Conservation (phyloP, 2,113 vertebrate genomes). For the Larimichthys crocea region DNA sequence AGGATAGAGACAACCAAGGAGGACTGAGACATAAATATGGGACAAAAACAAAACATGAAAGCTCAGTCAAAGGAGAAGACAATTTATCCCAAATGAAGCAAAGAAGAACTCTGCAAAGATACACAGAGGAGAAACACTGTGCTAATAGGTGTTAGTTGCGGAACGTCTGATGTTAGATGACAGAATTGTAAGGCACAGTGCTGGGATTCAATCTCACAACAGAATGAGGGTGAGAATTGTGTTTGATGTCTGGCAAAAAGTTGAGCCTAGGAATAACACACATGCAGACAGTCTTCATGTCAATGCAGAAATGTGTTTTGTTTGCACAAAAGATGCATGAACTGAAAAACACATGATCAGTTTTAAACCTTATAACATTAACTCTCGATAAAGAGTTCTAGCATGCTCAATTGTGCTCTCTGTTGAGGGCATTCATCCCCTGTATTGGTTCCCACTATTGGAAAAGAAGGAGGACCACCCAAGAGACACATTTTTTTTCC, state of each 20-base stretch:
- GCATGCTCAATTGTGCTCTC: no score
- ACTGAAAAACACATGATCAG: neutral
- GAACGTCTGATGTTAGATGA: conserved; percentile 55
- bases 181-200: conserved; percentile 51
- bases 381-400: neutral
- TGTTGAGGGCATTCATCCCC: neutral
- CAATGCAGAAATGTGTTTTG: neutral
- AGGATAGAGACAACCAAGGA: conserved; percentile 30
- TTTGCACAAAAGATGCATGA: neutral
- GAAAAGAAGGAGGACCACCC: neutral
- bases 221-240: conserved; percentile 42
- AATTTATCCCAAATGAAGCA: conserved; percentile 65
- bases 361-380: neutral
- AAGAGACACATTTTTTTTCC: neutral
- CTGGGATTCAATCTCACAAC: conserved; percentile 58
- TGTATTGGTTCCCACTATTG: neutral
- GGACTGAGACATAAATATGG: conserved; percentile 7
- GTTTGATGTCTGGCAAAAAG: conserved; percentile 65
- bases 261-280: conserved; percentile 44
- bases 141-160: conserved; percentile 62
- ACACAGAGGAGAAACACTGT: conserved; percentile 55
- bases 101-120: conserved; percentile 19
- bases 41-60: conserved; percentile 19
- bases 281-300: neutral
- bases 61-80: conserved; percentile 34